A percentile compares a stretch with the other conserved stretches of the same genome.
Evolutionary conservation across 64 coral and sea anemone genomes (phyloP).

Genomic region (Acropora yongei): DNA sequence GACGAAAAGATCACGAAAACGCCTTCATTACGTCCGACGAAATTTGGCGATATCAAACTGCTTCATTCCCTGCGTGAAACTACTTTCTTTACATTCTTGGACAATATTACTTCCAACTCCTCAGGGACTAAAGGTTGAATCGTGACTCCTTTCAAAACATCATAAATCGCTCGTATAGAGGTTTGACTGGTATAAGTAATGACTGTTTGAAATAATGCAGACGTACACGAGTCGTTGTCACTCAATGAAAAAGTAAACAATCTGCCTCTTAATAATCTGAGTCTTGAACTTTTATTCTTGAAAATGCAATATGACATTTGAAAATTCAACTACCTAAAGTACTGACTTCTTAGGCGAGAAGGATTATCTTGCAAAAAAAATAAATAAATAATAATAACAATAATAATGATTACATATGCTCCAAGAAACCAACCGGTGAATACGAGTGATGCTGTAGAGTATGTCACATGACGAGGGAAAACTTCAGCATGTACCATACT

Average conservation of each 20-base stretch:
- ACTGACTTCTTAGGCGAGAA: background rate
- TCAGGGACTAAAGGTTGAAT: background rate
- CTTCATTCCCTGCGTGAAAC: constrained; percentile 21
- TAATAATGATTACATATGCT: background rate
- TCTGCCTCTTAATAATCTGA: background rate
- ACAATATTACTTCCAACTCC: background rate
- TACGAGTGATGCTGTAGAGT: background rate
- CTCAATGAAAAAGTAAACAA: too few relatives aligned
- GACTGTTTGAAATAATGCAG: background rate
- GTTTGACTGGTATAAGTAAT: background rate
- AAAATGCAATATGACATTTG: background rate
- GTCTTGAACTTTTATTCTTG: background rate
- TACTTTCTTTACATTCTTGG: background rate
- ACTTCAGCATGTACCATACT: background rate
- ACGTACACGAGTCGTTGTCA: too few relatives aligned
- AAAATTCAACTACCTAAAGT: background rate
- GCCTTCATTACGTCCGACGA: background rate
- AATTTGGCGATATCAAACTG: background rate
- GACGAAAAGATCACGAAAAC: background rate
- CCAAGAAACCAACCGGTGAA: background rate
- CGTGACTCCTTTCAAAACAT: background rate
- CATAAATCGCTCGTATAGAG: background rate
- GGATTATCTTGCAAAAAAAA: background rate
- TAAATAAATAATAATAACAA: too few relatives aligned
- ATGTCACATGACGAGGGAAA: background rate